Conservation (phyloP, 2,113 vertebrate species). For the Aspiorhynchus laticeps region DNA sequence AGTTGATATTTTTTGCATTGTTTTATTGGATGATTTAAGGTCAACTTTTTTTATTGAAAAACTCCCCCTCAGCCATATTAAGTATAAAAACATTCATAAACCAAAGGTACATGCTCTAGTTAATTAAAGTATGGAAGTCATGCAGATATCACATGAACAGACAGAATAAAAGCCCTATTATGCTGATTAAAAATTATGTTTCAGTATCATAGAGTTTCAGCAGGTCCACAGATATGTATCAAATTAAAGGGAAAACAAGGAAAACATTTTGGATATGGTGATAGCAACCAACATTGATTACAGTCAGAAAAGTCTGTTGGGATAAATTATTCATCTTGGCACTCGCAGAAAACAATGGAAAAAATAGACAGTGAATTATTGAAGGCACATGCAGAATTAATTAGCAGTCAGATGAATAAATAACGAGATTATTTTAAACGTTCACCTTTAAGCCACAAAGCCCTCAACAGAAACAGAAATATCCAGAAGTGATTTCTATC, state of each 20-base stretch:
- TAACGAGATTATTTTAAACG: constrained; percentile 70
- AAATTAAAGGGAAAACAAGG: constrained; percentile 17
- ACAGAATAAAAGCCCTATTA: not conserved
- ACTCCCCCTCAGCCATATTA: not conserved
- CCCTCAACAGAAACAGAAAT: constrained; percentile 40
- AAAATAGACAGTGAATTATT: constrained; percentile 69
- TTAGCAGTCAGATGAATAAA: constrained; percentile 70
- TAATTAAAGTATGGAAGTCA: not conserved
- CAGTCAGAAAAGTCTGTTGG: constrained; percentile 56
- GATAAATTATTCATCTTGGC: constrained; percentile 70
- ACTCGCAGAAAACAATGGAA: constrained; percentile 59
- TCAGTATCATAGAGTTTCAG: not conserved
- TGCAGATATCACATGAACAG: not conserved
- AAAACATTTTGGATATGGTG: constrained; percentile 49
- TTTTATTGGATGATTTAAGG: not conserved
- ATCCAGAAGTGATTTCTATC: constrained; percentile 45
- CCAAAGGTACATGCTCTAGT: not conserved
- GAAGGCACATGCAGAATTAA: constrained; percentile 67
- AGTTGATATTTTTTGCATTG: not conserved
- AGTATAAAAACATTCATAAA: not conserved
- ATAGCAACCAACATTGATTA: constrained; percentile 61
- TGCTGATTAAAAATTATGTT: constrained; percentile 9
- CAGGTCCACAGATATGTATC: not conserved
- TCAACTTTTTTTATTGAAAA: not conserved
- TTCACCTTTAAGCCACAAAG: constrained; percentile 55